phyloP scores from a whole-genome alignment of 2,113 vertebrate species.

The Colius striatus region DNA sequence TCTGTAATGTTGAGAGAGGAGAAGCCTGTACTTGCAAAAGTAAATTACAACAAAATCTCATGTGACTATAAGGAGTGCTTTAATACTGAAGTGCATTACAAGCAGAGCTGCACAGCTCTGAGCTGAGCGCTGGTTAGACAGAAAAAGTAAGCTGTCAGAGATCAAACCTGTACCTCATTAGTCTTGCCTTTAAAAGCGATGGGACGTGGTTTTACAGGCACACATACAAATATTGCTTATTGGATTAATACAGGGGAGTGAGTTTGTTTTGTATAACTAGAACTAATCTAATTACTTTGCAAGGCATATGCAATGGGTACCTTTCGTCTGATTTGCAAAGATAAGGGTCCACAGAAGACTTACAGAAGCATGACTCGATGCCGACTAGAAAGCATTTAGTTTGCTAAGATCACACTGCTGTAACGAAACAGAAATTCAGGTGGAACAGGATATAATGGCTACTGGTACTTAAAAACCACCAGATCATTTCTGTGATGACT shows the following conservation, averaged over 20 bases:
- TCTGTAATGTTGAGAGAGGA: neutral
- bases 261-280: constrained; percentile 3
- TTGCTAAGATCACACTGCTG: neutral
- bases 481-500: neutral
- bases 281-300: neutral
- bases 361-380: neutral
- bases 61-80: neutral
- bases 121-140: neutral
- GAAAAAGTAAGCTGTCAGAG: neutral
- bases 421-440: neutral
- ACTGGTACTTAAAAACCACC: neutral
- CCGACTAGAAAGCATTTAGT: neutral
- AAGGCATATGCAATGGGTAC: neutral
- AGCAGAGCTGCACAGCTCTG: neutral
- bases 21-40: neutral
- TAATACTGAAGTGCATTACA: neutral
- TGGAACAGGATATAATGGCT: neutral
- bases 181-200: neutral
- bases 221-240: neutral
- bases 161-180: neutral
- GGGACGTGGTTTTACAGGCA: neutral
- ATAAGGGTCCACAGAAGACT: neutral
- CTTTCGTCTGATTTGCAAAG: constrained; percentile 37
- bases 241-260: neutral
- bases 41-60: neutral